Evolutionary conservation across 2,888 invertebrate species (phyloP).

Genomic region (Ophonus ardosiacus): DNA sequence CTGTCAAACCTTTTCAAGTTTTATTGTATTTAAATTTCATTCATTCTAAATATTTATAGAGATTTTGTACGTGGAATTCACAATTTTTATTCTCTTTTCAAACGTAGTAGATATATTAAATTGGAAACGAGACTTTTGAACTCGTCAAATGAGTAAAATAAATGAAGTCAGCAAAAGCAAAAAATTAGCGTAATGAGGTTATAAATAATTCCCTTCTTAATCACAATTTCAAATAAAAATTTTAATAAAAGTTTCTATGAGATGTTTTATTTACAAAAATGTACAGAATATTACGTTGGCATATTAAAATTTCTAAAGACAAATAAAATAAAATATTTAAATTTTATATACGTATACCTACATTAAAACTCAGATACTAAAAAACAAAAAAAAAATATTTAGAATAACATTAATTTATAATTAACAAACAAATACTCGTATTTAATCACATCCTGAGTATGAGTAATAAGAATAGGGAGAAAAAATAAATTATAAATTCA

Average conservation of each 20-base stretch:
- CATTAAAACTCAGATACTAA: slow-evolving; percentile 11
- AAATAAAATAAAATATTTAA: slow-evolving; percentile 22
- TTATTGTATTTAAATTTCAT: slow-evolving; percentile 34
- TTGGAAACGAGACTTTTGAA: background rate
- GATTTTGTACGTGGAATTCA: background rate
- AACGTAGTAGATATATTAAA: background rate
- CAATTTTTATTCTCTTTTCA: background rate
- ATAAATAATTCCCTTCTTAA: slow-evolving; percentile 22
- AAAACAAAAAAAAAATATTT: background rate
- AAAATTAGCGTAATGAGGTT: slow-evolving; percentile 8
- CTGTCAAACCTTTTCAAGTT: slow-evolving; percentile 1
- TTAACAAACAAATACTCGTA: slow-evolving; percentile 3
- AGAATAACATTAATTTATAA: background rate
- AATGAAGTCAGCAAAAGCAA: slow-evolving; percentile 1
- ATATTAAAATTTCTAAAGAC: slow-evolving; percentile 17
- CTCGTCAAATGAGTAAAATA: slow-evolving; percentile 9
- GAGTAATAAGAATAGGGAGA: background rate
- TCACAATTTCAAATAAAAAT: slow-evolving; percentile 33
- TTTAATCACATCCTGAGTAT: slow-evolving; percentile 12
- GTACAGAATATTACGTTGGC: slow-evolving; percentile 22
- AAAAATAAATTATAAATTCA: slow-evolving; percentile 18
- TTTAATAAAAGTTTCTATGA: slow-evolving; percentile 22
- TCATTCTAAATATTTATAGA: slow-evolving; percentile 26
- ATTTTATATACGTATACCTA: background rate
- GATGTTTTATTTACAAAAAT: slow-evolving; percentile 14